These are phyloP conservation scores for Drosophila varians DNA, from an alignment of 1,140 invertebrate species.

Conservation along the genomic window DNA sequence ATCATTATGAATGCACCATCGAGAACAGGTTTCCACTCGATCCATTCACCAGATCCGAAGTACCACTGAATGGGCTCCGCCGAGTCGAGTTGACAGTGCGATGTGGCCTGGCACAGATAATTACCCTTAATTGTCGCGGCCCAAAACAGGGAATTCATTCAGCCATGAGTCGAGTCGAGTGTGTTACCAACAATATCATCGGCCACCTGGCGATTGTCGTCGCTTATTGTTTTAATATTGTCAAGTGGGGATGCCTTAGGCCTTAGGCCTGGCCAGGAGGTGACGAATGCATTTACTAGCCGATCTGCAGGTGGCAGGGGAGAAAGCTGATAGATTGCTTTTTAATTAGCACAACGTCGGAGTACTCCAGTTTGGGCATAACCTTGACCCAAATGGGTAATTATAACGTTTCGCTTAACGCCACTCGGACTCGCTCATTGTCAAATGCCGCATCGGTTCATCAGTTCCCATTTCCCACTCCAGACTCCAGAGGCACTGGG, in stretches of 20 bases:
- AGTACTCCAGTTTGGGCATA: conserved; percentile 57
- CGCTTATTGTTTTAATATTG: conserved; percentile 71
- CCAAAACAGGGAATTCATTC: conserved; percentile 61
- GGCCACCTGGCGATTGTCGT: conserved; percentile 55
- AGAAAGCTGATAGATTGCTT: conserved; percentile 58
- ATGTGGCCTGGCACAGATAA: conserved; percentile 59
- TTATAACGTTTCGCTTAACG: conserved; percentile 60
- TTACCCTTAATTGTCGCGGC: conserved; percentile 74
- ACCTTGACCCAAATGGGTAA: conserved; percentile 75
- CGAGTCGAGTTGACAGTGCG: conserved; percentile 33
- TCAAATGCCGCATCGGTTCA: conserved; percentile 37
- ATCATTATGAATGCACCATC: conserved; percentile 30
- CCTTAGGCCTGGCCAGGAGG: conserved; percentile 29
- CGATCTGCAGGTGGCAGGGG: conserved; percentile 10
- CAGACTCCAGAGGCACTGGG: conserved; percentile 43
- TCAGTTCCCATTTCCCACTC: conserved; percentile 38
- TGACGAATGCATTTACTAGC: conserved; percentile 45
- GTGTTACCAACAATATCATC: conserved; percentile 43
- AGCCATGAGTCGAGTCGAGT: conserved; percentile 64
- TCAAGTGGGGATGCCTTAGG: conserved; percentile 34
- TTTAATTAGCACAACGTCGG: conserved; percentile 60
- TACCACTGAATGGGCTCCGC: conserved; percentile 24
- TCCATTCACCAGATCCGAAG: conserved; percentile 35
- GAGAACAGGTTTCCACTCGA: conserved; percentile 39
- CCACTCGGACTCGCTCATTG: conserved; percentile 36